Base-by-base conservation (phyloP, 2,797 vertebrate genomes). In the Bryconaethiops microstoma region DNA sequence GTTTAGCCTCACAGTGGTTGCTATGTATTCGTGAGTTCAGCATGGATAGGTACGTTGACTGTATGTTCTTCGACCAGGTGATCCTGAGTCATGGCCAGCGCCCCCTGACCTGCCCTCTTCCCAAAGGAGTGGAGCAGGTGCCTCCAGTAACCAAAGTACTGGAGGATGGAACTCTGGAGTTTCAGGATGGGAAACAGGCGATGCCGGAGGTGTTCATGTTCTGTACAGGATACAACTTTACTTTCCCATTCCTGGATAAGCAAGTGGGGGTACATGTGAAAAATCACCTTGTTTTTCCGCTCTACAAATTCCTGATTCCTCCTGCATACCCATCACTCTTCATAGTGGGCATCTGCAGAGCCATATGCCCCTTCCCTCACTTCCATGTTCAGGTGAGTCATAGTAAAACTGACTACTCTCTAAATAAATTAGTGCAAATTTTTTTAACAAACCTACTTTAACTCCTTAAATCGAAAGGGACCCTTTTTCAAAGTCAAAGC, bases 221-320 rank as follows among this genome's bases (percentile, higher is more conserved):
- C 59, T 93, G 92, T 76, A 93, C 92, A 7, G 92, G 92, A 55
- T 93, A 93, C 80, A 90, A 87, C 23, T 92, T 91, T 63, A 77
- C 77, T 81, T 92, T 90, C 74, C 92, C 91, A 0, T 93, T 93
- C 78, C 79, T 93, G 62, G 57, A 89, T 13, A 62, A 79, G 17
- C 63, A 84, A 76, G 67, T 90, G 35, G 84, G 81, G 40, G 74
- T 90, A 40, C 62, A 45, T 40, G 85, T 88, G 42, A 85, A 81
- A n/a, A 88, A 87, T 60, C 88, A 90, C 9, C 76, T 80, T 50
- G 85, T 86, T 55, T 86, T 59, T 23, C 91, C 88, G 0, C 88
- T 93, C 10, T 93, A 92, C 76, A 92, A 88, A 78, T 91, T 92
- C 76, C 72, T 93, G 48, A 75, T 93, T 45, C 89, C 89, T 59